phyloP scores from a whole-genome alignment of 2,113 vertebrate species.

The Diglossa brunneiventris region DNA sequence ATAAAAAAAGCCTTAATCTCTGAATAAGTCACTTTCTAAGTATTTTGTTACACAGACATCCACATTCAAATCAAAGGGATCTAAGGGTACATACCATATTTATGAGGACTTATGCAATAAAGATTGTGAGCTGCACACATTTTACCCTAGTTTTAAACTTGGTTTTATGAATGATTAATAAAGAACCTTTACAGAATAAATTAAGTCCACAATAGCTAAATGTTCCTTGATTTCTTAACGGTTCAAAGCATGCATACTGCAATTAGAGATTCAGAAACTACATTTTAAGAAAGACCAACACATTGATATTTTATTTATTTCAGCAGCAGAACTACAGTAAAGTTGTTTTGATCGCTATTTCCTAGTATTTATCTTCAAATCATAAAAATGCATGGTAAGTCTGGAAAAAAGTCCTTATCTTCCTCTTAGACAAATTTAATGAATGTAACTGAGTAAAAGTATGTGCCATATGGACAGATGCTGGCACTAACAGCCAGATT shows the following conservation, averaged over 20 bases:
- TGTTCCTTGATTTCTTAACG: constrained; percentile 22
- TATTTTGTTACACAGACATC: constrained; percentile 17
- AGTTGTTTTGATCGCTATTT: neutral
- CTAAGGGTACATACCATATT: constrained; percentile 5
- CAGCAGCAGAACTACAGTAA: neutral
- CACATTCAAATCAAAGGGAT: constrained; percentile 28
- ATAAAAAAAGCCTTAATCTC: constrained; percentile 47
- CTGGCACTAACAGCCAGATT: neutral
- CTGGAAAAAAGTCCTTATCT: neutral
- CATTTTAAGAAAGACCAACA: neutral
- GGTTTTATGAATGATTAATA: constrained; percentile 55
- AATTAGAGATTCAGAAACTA: constrained; percentile 7
- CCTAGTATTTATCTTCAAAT: neutral
- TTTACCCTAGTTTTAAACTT: constrained; percentile 47
- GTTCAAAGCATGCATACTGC: neutral
- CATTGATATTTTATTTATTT: constrained; percentile 19
- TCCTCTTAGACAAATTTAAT: neutral
- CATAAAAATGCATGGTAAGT: neutral
- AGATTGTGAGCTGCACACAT: neutral
- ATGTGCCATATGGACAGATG: neutral
- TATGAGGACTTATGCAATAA: constrained; percentile 36
- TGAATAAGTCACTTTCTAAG: constrained; percentile 62
- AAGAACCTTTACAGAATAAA: constrained; percentile 47
- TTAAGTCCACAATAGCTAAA: neutral
- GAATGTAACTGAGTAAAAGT: neutral